Percentiles rank a stretch among this genome's conserved stretches.
phyloP scores from a whole-genome alignment of 2,888 invertebrate species.

The Oscheius sp. region DNA sequence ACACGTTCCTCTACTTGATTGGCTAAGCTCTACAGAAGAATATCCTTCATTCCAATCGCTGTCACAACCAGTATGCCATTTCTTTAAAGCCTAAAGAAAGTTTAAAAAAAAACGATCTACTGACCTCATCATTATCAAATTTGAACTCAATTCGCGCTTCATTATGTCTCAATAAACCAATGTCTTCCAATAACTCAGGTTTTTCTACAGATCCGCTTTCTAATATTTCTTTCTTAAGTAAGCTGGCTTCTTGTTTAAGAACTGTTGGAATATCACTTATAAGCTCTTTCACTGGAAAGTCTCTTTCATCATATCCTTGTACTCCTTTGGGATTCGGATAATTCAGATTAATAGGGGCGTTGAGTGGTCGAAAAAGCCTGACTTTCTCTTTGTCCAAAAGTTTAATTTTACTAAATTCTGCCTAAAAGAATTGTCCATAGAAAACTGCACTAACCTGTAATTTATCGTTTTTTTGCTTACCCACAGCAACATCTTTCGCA shows the following conservation, averaged over 20 bases:
- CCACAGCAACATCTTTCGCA: too few relatives aligned
- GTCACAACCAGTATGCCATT: conserved; percentile 66
- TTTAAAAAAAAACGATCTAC: conserved; percentile 2
- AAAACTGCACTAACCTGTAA: too few relatives aligned
- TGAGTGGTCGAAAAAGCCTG: conserved; percentile 45
- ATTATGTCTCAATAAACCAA: conserved; percentile 51
- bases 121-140: conserved; percentile 60
- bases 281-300: conserved; percentile 54
- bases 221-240: conserved; percentile 46
- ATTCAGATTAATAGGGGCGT: conserved; percentile 58
- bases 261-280: conserved; percentile 49
- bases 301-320: conserved; percentile 54
- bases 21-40: conserved; percentile 51
- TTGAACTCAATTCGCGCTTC: conserved; percentile 61
- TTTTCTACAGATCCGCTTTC: conserved; percentile 43
- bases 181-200: conserved; percentile 46
- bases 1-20: conserved; percentile 59
- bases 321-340: conserved; percentile 61
- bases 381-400: conserved; percentile 38
- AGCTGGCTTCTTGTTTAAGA: conserved; percentile 48
- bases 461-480: too few relatives aligned
- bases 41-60: conserved; percentile 67
- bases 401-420: conserved; percentile 32
- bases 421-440: background rate
- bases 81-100: conserved; percentile 35